Percentiles rank a stretch among this genome's conserved stretches.
These are phyloP conservation scores for Phalacrocorax carbo DNA, from an alignment of 2,113 vertebrate genomes.

Conservation along the genomic window DNA sequence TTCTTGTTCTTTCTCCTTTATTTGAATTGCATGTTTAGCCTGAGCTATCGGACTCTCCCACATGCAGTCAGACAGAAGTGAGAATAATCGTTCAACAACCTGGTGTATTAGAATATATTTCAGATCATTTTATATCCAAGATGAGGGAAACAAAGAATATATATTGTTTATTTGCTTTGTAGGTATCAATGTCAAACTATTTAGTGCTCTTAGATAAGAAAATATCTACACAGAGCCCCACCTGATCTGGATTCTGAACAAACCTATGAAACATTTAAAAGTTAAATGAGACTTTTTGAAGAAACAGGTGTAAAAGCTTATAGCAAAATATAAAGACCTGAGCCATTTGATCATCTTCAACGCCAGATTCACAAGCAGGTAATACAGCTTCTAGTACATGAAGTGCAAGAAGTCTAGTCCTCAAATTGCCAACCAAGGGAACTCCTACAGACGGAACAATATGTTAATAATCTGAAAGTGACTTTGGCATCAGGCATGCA, in stretches of 20 bases:
- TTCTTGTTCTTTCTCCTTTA: constrained; percentile 92
- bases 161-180: neutral
- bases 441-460: constrained; percentile 77
- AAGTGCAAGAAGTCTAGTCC: constrained; percentile 92
- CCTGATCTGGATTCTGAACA: neutral
- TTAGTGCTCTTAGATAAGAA: neutral
- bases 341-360: constrained; percentile 95
- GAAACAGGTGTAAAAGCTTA: neutral
- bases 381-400: constrained; percentile 96
- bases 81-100: constrained; percentile 93
- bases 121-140: neutral
- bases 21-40: constrained; percentile 87
- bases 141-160: neutral
- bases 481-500: neutral
- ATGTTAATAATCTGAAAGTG: neutral
- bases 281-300: neutral
- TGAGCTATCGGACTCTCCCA: constrained; percentile 96
- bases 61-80: constrained; percentile 94
- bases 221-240: neutral
- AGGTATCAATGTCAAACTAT: neutral
- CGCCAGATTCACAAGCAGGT: constrained; percentile 91
- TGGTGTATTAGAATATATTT: constrained; percentile 47
- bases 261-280: neutral
- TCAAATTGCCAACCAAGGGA: constrained; percentile 92
- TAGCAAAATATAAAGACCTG: constrained; percentile 75